Evolutionary conservation across 2,797 vertebrate species (phyloP), one percentile per base, ranked within the genome.

Genomic region (Pipistrellus pipistrellus): DNA sequence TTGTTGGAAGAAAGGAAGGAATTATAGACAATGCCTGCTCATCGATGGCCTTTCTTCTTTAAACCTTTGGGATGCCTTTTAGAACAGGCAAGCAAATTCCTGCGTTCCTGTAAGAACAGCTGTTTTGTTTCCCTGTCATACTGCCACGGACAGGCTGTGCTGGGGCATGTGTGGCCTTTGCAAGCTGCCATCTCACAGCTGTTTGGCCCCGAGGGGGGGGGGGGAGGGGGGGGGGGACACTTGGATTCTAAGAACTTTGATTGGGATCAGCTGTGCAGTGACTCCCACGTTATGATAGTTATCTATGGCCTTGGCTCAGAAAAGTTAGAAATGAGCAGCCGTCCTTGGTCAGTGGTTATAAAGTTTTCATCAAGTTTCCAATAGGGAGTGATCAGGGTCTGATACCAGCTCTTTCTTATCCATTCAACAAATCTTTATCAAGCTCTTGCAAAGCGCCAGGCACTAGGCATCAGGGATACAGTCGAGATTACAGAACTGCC

Each of bases 131-230:
- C 69, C 77, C 53, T 93, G 85, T 93, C 93, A 64, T 64, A 23
- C 13, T 72, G 92, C 85, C 90, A 38, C 0, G 27, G 82, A 88
- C 95, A 94, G 18, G 25, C 88, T 94, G 82, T 94, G 88, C 80
- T 94, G 3, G 2, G 92, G 35, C 32, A 17, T 3, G 2, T 53
- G 53, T 69, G 71, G 71, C 83, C 77, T 38, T 66, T 48, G 68
- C 53, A 88, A 59, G 27, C 84, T 82, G 62, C 69, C 38, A 9
- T 35, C 27, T 72, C 30, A 4, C 51, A 66, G 66, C 83, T 86
- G 6, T 87, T 59, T 87, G 89, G 57, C 78, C 64, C 23, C 44
- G 62, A 8, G 21, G 53, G 72, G 41, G 41, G 8, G 2, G 35
- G 44, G 62, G 8, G 21, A 32, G 48, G 72, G 44, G 62, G 8